Evolutionary conservation across 2,888 invertebrate species (phyloP), one percentile per base, ranked within the genome.

Genomic region (Brassicogethes aeneus): DNA sequence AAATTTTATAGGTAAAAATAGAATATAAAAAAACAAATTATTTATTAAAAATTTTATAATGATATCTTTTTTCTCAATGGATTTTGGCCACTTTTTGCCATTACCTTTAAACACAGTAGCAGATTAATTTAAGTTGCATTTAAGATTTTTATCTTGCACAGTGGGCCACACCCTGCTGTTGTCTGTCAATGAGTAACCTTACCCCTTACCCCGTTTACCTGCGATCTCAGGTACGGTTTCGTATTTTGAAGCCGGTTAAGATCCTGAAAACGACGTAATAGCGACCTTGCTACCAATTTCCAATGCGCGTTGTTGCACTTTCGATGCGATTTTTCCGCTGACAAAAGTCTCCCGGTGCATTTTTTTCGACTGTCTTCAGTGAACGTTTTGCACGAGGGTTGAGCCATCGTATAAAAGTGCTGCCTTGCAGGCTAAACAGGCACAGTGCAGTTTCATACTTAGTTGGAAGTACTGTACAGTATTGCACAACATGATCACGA

Each of bases 331-430:
- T 46, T 49, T 46, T 52, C 43, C 42, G 43, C 44, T 39, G 47
- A 45, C 42, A 46, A 45, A 23, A 23, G 23, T 23, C 23, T 10
- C 5, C 5, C 5, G 41, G 43, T 37, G 37, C 15, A 36, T 45
- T 47, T 48, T 55, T 55, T 50, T 47, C 50, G 38, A 44, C 43
- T 44, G 44, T 51, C 50, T 46, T 44, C 47, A 50, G 54, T 52
- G 52, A 54, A 51, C 47, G 55, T 52, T 53, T 43, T 40, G 39
- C 39, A 31, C 39, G 23, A 40, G 48, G 52, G 50, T 46, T 42
- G 37, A 45, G 47, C 40, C 40, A 41, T 48, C 38, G 47, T 60
- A 60, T 60, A 61, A 55, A 61, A 59, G 61, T 37, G 40, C 30
- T 43, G 41, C 37, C 38, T 45, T 47, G 37, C 43, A 48, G 50